Evolutionary conservation across 2,888 invertebrate genomes (phyloP).

Genomic region (Scelioninae gen. 1): DNA sequence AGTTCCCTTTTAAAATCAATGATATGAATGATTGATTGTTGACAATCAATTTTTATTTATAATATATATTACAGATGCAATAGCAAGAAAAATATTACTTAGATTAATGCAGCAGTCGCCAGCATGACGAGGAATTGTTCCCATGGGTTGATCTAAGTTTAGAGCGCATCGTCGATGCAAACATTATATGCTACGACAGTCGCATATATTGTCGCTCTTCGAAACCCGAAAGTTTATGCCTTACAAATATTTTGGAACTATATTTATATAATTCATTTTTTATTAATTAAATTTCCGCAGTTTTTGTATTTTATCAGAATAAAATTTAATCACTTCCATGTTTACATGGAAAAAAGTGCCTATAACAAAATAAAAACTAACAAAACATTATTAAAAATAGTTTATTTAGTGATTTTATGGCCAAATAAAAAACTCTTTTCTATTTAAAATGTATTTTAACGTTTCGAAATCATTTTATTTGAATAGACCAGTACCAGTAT

Average conservation of each 20-base stretch:
- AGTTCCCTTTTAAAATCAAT: too few relatives aligned
- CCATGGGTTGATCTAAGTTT: conserved; percentile 76
- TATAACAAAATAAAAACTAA: too few relatives aligned
- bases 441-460: too few relatives aligned
- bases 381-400: too few relatives aligned
- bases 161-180: conserved; percentile 72
- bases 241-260: neutral
- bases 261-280: neutral
- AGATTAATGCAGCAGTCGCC: conserved; percentile 54
- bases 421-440: too few relatives aligned
- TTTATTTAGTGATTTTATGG: too few relatives aligned
- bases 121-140: conserved; percentile 66
- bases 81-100: conserved; percentile 46
- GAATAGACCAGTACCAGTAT: too few relatives aligned
- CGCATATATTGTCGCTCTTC: conserved; percentile 14
- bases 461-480: too few relatives aligned
- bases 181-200: conserved; percentile 39
- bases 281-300: neutral
- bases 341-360: too few relatives aligned
- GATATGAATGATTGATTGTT: too few relatives aligned
- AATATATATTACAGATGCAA: conserved; percentile 5
- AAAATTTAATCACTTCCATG: too few relatives aligned
- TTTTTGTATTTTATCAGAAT: neutral
- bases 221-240: conserved; percentile 12
- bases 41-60: neutral